Base-by-base conservation (phyloP, 2,888 invertebrate genomes). In the Athrips mouffetella region DNA sequence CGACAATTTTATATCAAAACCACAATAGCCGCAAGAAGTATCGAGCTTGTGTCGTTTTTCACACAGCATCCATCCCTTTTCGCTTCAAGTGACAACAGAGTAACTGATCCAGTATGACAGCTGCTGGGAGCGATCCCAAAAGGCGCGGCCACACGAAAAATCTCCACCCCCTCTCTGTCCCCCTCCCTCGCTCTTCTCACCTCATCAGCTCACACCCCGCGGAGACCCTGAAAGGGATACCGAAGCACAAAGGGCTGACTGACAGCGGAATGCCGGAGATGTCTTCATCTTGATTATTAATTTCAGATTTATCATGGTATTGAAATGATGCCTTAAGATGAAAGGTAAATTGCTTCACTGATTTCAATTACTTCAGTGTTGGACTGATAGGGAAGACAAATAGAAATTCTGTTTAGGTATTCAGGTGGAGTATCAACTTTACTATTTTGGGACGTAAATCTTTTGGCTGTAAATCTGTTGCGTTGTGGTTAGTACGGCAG, bases 61-160 rank as follows among this genome's bases (percentile, higher is more conserved):
- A 27, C 27, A 8, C 25, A 25, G 7, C 25, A 25, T 4, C 25
- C 25, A 7, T 7, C 31, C 5, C 15, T 6, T 35, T n/a, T 20
- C 35, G 35, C 18, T 11, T 5, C 21, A 15, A 39, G 21, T 21
- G 11, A 7, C 21, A 39, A 21, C 39, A 21, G 21, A 39, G 39
- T 39, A 21, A 21, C 39, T 11, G 39, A 39, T 39, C 21, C 18
- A 11, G 11, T 39, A 39, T 39, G 39, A 39, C 39, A 39, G 39
- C 39, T 39, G 39, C 11, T 21, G 21, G 37, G 18, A 11, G 16
- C 4, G 20, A n/a, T n/a, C 21, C 20, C 20, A 39, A 20, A 21
- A 11, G 8, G 5, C 21, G 20, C 5, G 11, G 39, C 2, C 6
- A 11, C 11, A 39, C n/a, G 21, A 39, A 39, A 39, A 21, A 21